Evolutionary conservation across 2,797 vertebrate species (phyloP), one percentile per base, ranked within the genome.

Genomic region (Characodon lateralis): DNA sequence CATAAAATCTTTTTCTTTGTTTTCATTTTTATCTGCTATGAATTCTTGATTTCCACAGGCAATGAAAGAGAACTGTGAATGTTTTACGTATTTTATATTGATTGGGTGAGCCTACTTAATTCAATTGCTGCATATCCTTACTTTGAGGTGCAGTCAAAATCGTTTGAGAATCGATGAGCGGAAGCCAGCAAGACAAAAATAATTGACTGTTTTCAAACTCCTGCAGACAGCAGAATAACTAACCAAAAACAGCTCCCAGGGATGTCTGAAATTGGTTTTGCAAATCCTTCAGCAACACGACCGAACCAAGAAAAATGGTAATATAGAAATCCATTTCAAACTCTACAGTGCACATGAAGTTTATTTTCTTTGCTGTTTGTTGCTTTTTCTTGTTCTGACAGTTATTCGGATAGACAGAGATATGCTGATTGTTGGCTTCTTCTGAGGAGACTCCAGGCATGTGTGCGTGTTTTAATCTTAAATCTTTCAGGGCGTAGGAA

Each of bases 121-220:
- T 95, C 92, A 94, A 93, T 95, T 92, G 90, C 93, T 93, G 89
- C 92, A 93, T 94, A 95, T 92, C 91, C 90, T 91, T 92, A 92
- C 92, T 94, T 92, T 90, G 89, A 89, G 89, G 89, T 91, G 90
- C 89, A 83, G 88, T 91, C 89, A 89, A 94, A 94, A 95, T 95
- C 92, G 89, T 94, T 95, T 83, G 91, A 87, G 93, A 94, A 95
- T 96, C 95, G 93, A 95, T 95, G 92, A 87, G 89, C 93, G 94
- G 94, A 95, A 95, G 93, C 92, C 83, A 87, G 93, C 90, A 92
- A 92, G 93, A 95, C 91, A 91, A 94, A 96, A 96, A 96, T 95
- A 95, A 96, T 96, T 94, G 94, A 95, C 94, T 94, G 93, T 95
- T 94, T 94, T 94, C 92, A 93, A 93, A 94, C 90, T 94, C 93